A percentile compares a stretch with the other conserved stretches of the same genome.
Evolutionary conservation across 2,888 invertebrate species (phyloP).

Genomic region (Orchesella flavescens): DNA sequence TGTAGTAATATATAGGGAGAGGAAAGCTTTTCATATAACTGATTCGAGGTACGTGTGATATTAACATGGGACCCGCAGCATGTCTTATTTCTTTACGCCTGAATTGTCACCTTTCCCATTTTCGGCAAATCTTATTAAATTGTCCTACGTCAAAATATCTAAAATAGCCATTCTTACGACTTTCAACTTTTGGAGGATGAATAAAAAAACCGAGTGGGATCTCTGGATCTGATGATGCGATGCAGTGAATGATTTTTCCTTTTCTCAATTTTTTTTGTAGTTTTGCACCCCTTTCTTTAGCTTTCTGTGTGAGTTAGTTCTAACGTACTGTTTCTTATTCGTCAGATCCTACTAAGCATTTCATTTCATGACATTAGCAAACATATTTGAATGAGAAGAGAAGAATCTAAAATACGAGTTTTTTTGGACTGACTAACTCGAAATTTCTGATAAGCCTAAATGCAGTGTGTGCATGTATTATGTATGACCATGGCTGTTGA

Average conservation of each 20-base stretch:
- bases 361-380: no score
- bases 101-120: constrained; percentile 73
- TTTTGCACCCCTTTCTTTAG: neutral
- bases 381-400: no score
- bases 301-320: no score
- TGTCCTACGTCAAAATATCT: constrained; percentile 72
- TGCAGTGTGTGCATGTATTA: no score
- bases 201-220: constrained; percentile 56
- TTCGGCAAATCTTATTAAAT: constrained; percentile 73
- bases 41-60: neutral
- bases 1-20: no score
- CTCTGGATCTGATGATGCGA: constrained; percentile 5
- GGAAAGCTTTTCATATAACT: no score
- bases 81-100: constrained; percentile 72
- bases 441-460: no score
- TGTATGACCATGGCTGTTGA: no score
- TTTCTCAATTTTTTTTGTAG: constrained; percentile 35
- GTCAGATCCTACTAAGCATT: no score
- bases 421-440: no score
- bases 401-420: neutral
- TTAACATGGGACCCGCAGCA: constrained; percentile 66
- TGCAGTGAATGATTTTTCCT: constrained; percentile 59
- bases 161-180: constrained; percentile 72
- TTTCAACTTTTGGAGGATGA: constrained; percentile 46
- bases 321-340: no score